Conservation (phyloP, 2,113 vertebrate species). For the Globicephala melas region DNA sequence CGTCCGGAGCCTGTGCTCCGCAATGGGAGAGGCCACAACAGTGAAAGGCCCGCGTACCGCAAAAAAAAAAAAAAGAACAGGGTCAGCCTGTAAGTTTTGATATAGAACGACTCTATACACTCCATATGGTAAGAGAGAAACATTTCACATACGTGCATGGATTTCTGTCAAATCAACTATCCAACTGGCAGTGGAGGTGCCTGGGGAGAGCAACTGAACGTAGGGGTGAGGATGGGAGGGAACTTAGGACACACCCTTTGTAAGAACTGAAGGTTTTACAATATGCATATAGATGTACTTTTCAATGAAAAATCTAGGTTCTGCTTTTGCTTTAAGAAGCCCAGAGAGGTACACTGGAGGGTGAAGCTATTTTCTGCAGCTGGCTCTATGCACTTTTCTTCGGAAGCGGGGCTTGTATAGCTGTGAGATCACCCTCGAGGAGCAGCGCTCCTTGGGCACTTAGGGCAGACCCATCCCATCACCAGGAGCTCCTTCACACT, state of each 20-base stretch:
- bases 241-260: background rate
- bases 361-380: background rate
- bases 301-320: background rate
- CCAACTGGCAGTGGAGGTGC: background rate
- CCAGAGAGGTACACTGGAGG: background rate
- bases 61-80: too few species aligned
- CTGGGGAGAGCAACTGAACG: background rate
- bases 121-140: background rate
- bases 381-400: background rate
- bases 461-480: background rate
- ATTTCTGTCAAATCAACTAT: background rate
- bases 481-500: background rate
- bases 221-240: rapidly evolving
- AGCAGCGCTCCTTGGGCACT: background rate
- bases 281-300: rapidly evolving
- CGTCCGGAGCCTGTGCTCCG: too few species aligned
- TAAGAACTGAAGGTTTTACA: too few species aligned
- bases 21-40: too few species aligned
- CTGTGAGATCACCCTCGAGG: background rate
- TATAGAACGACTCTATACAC: background rate
- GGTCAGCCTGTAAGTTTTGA: background rate
- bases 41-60: too few species aligned
- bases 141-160: rapidly evolving
- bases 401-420: background rate
- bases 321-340: background rate